Percentiles rank a stretch among this genome's conserved stretches.
Evolutionary conservation across 2,888 invertebrate species (phyloP).

Genomic region (Eupithecia tripunctaria): DNA sequence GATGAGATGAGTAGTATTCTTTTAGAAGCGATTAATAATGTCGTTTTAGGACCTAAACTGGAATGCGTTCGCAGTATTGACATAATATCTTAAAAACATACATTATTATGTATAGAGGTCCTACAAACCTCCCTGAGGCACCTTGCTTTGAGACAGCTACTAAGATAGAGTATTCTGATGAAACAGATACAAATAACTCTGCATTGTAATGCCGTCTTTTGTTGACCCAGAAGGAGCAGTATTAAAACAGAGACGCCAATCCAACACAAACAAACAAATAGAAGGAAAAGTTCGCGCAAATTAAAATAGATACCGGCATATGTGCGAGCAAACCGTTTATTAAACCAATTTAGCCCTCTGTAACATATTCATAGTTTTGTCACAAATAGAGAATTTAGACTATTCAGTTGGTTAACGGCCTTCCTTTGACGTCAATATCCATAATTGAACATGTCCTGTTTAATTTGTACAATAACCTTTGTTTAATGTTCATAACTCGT

Average conservation of each 20-base stretch:
- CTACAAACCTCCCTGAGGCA: not conserved
- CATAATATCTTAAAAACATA: not conserved
- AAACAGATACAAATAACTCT: conserved; percentile 1
- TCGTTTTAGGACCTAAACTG: not conserved
- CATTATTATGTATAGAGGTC: not conserved
- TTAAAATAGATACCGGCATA: not conserved
- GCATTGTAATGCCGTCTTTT: conserved; percentile 4
- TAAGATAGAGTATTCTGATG: not conserved
- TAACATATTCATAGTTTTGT: conserved; percentile 31
- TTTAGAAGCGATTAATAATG: too few relatives aligned
- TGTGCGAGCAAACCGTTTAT: conserved; percentile 6
- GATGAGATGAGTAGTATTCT: too few relatives aligned
- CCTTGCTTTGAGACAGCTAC: not conserved
- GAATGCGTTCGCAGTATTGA: not conserved
- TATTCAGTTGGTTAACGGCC: conserved; percentile 44
- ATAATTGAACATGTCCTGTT: conserved; percentile 53
- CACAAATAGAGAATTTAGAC: conserved; percentile 39
- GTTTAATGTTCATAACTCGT: conserved; percentile 30
- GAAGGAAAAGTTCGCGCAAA: not conserved
- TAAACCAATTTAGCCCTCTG: conserved; percentile 35
- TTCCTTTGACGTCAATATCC: conserved; percentile 51
- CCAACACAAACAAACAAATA: conserved; percentile 7
- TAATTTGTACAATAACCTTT: conserved; percentile 45
- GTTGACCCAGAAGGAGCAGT: conserved; percentile 2
- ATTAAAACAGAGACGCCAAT: conserved; percentile 7